Percentiles rank a stretch among this genome's conserved stretches.
phyloP scores from a whole-genome alignment of 2,113 vertebrate species.

The Heptranchias perlo region DNA sequence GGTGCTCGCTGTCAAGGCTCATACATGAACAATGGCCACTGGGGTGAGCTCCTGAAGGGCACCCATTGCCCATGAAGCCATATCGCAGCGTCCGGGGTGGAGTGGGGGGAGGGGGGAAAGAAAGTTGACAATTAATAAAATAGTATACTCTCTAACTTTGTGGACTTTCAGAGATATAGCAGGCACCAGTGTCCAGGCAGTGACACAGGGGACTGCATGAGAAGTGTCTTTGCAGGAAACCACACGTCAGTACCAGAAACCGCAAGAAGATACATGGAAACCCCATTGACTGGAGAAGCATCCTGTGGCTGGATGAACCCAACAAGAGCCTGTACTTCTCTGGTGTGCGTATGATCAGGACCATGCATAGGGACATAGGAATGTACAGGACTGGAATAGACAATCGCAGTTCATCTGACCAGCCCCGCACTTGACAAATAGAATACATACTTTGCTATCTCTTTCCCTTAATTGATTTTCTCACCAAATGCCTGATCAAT shows the following conservation, averaged over 20 bases:
- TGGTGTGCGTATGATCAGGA: not conserved
- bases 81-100: not conserved
- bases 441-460: not conserved
- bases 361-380: not conserved
- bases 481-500: not conserved
- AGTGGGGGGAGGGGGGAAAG: no score
- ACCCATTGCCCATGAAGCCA: not conserved
- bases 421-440: not conserved
- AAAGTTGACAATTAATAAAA: not conserved
- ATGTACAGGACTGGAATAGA: not conserved
- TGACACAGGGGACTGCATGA: not conserved
- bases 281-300: not conserved
- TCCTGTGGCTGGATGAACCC: not conserved
- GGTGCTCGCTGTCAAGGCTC: not conserved
- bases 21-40: not conserved
- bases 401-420: not conserved
- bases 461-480: not conserved
- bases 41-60: not conserved
- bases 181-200: not conserved
- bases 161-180: not conserved
- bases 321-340: not conserved
- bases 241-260: not conserved
- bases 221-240: slow-evolving; percentile 20
- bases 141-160: not conserved
- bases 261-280: slow-evolving; percentile 8